Conservation (phyloP, 2,888 invertebrate genomes). For the Aradus depressus region DNA sequence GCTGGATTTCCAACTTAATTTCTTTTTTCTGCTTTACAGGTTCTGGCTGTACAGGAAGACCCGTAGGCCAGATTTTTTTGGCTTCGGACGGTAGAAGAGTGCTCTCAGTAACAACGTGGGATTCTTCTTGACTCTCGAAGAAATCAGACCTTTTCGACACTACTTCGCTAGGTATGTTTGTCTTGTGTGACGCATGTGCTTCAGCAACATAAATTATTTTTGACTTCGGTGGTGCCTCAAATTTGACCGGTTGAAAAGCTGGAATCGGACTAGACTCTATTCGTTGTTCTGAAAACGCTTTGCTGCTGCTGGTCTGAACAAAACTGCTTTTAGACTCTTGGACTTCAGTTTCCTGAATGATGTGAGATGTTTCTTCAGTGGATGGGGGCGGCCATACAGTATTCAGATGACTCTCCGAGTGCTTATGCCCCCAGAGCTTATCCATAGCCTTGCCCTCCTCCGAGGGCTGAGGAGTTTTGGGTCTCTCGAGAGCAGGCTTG, state of each 20-base stretch:
- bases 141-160: conserved; percentile 31
- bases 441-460: conserved; percentile 37
- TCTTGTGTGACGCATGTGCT: conserved; percentile 36
- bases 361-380: conserved; percentile 23
- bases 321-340: neutral
- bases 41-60: conserved; percentile 22
- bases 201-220: conserved; percentile 39
- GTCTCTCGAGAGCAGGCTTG: conserved; percentile 31
- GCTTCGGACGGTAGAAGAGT: conserved; percentile 40
- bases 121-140: conserved; percentile 26
- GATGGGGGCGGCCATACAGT: conserved; percentile 30
- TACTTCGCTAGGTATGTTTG: conserved; percentile 35
- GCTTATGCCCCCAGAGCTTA: conserved; percentile 35
- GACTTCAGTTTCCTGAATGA: neutral
- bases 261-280: neutral
- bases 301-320: conserved; percentile 1
- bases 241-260: conserved; percentile 9
- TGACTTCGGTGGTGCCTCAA: neutral
- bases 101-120: conserved; percentile 33
- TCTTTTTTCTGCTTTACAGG: conserved; percentile 34
- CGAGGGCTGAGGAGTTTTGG: conserved; percentile 37
- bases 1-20: conserved; percentile 36
- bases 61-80: conserved; percentile 42
- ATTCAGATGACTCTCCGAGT: conserved; percentile 20
- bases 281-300: neutral